phyloP scores from a whole-genome alignment of 2,888 invertebrate genomes.

The Troides oblongomaculatus region DNA sequence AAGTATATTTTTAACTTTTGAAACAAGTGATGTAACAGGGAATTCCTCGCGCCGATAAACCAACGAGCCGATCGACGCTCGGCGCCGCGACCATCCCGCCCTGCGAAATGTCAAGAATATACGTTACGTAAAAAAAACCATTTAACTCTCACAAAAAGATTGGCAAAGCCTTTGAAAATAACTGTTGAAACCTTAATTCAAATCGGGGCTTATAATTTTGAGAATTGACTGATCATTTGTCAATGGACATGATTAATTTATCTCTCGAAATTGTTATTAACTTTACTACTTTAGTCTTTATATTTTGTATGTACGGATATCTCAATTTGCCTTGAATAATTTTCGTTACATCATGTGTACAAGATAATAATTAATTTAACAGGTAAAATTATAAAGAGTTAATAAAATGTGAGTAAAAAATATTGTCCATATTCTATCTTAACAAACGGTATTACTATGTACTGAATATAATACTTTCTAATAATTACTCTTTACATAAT shows the following conservation, averaged over 20 bases:
- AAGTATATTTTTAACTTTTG: slow-evolving; percentile 46
- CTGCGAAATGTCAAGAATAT: slow-evolving; percentile 63
- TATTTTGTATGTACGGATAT: background rate
- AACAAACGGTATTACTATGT: too few relatives aligned
- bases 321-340: background rate
- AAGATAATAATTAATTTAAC: background rate
- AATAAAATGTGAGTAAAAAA: background rate
- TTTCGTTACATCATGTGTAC: background rate
- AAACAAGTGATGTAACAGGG: slow-evolving; percentile 58
- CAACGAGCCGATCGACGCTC: slow-evolving; percentile 36
- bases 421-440: too few relatives aligned
- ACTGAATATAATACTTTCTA: too few relatives aligned
- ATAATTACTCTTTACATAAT: too few relatives aligned
- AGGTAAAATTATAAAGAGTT: background rate
- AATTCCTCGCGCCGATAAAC: slow-evolving; percentile 54
- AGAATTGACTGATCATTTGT: slow-evolving; percentile 18
- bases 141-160: slow-evolving; percentile 52
- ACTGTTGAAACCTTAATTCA: slow-evolving; percentile 57
- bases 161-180: slow-evolving; percentile 63
- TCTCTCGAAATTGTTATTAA: background rate
- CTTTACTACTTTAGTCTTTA: slow-evolving; percentile 3
- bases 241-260: slow-evolving; percentile 14
- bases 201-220: slow-evolving; percentile 40
- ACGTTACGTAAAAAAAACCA: slow-evolving; percentile 57
- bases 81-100: slow-evolving; percentile 39